Evolutionary conservation across 2,113 vertebrate species (phyloP), one percentile per base, ranked within the genome.

Genomic region (Odocoileus virginianus): DNA sequence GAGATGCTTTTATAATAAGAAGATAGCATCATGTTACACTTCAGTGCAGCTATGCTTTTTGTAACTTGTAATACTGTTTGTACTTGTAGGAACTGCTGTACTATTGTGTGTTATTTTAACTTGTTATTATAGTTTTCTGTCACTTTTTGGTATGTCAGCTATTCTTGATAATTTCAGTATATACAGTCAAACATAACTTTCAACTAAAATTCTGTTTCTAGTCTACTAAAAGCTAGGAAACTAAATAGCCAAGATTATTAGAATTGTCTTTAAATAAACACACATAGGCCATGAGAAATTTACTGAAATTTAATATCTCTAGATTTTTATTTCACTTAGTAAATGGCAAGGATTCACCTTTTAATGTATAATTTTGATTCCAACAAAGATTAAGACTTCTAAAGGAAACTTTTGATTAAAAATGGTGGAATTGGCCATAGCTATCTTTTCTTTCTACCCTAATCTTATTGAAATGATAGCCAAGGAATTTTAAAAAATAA

Each of bases 401-500:
- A 78, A 85, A 84, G 74, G 74, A 78, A 97, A 90, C n/a, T 76
- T 95, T 55, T 58, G 15, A 58, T 82, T 92, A 58, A 94, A 94
- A 82, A 79, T 57, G 64, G 58, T 81, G 28, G 16, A 94, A 79
- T 74, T 96, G 19, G 79, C 15, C 33, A 82, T 76, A 36, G 55
- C 50, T 87, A 87, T 89, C 55, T 95, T 93, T 91, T 86, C n/a
- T 96, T 96, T 58, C 85, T 57, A 91, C 27, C 1, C 45, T 92
- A 96, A 83, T 89, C n/a, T 95, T 78, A 93, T 89, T 96, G 83
- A 83, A 95, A 96, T 83, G 25, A 91, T 45, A 86, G 90, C 60
- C 23, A n/a, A 86, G 67, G 50, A 71, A 87, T 91, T 96, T 88
- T 86, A 2, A 21, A 36, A 76, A 89, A 76, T 30, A 94, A 94